Base-by-base conservation (phyloP, 2,113 vertebrate genomes). In the Desmodus rotundus region DNA sequence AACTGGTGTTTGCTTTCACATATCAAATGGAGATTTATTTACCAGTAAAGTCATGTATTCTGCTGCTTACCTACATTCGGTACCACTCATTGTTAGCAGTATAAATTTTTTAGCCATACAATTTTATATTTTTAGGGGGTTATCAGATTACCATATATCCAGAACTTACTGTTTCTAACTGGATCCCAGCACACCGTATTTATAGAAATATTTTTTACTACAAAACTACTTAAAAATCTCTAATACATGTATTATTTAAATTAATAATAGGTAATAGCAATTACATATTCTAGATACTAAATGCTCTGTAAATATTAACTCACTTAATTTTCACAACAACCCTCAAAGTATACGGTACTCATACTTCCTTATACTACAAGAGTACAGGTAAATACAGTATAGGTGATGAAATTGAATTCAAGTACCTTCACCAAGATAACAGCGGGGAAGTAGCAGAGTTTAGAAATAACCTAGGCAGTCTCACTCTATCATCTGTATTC, bases 251-350 rank as follows among this genome's bases (percentile, higher is more conserved):
- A 81, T 52, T 43, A 73, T 45, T 81, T 87, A 87, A 95, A 85
- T 17, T 50, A 90, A 74, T 65, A 91, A 58, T 26, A 65, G 8
- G 43, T 43, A 93, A 72, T 31, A 74, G 22, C 54, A 92, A 43
- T 41, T 52, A 83, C 8, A 36, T 45, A 78, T 84, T 58, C n/a
- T 13, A 74, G 52, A 81, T 28, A 80, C n/a, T 89, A 94, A 92
- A 17, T 85, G 50, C 52, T 95, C 70, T 92, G 38, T 92, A 89
- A 86, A 65, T 87, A 56, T 31, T 70, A 82, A 92, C n/a, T 92
- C 47, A 94, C 83, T 76, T 87, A 78, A 87, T 83, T 52, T 17
- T 83, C 38, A 96, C 19, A 70, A 61, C 31, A 92, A 78, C 26
- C 72, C 2, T 73, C 24, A 14, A 89, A n/a, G 8, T 82, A 63